These are phyloP conservation scores for Syngnathoides biaculeatus DNA, from an alignment of 2,113 vertebrate genomes.

Conservation along the genomic window DNA sequence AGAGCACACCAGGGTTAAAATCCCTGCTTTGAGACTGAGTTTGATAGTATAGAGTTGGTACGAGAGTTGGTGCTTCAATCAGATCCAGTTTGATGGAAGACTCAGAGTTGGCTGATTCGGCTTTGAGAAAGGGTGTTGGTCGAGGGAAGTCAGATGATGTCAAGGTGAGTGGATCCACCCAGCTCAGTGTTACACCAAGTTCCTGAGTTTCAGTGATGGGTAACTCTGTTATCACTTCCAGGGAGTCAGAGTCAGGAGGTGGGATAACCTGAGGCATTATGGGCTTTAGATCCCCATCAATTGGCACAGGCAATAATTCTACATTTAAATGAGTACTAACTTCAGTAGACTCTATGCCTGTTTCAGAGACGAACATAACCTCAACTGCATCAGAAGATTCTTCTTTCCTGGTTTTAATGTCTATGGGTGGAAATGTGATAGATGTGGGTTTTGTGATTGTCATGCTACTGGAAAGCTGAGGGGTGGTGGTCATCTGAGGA, in stretches of 20 bases:
- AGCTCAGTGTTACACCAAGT: constrained; percentile 34
- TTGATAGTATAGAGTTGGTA: constrained; percentile 26
- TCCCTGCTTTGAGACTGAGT: constrained; percentile 33
- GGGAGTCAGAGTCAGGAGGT: constrained; percentile 27
- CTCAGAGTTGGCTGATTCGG: constrained; percentile 50
- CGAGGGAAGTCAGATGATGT: constrained; percentile 55
- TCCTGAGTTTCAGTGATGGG: constrained; percentile 44
- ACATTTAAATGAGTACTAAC: constrained; percentile 23
- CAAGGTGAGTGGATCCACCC: constrained; percentile 48
- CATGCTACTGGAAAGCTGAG: constrained; percentile 26
- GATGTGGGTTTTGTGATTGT: constrained; percentile 3
- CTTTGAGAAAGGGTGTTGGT: constrained; percentile 44
- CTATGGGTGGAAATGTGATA: constrained; percentile 9
- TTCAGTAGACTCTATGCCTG: neutral
- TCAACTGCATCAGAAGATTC: constrained; percentile 14
- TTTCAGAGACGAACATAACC: constrained; percentile 17
- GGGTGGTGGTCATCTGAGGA: constrained; percentile 19
- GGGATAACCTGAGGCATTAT: constrained; percentile 46
- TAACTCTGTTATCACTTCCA: constrained; percentile 48
- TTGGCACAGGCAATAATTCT: constrained; percentile 35
- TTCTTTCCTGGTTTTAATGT: constrained; percentile 16
- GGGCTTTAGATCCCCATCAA: constrained; percentile 36
- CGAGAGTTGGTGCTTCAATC: constrained; percentile 41
- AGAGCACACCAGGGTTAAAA: constrained; percentile 64
- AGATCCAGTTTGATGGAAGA: constrained; percentile 41